Evolutionary conservation across 2,888 invertebrate genomes (phyloP), one percentile per base, ranked within the genome.

Genomic region (Luperina testacea): DNA sequence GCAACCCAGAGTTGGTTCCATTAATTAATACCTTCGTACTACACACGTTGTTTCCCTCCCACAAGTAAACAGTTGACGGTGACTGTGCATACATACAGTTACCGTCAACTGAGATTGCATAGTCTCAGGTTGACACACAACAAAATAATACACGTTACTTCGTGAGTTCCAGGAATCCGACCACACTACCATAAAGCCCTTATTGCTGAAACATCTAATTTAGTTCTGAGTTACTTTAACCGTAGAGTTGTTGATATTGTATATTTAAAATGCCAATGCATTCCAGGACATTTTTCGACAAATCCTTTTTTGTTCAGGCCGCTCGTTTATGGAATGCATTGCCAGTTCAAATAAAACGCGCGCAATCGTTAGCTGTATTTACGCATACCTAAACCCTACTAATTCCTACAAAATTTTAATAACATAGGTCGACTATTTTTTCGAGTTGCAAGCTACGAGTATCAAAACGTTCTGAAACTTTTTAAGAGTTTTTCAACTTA

Each of bases 1-100:
- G 20, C 38, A 82, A 76, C 78, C 63, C 67, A 70, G 82, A 86
- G 86, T 85, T 84, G 89, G 90, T 90, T 91, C 90, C 90, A 92
- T 93, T 93, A 94, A 94, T 93, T 92, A 93, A 92, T 92, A 92
- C 91, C 77, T 88, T 86, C 90, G 88, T 90, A 88, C 88, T 90
- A 91, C 92, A 92, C 91, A 91, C 90, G 90, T 90, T 88, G 89
- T 87, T 90, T 86, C 85, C 72, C 75, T 70, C 86, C 86, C 83
- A n/a, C 72, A 68, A 85, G 89, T 87, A 89, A 89, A 90, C 91
- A 90, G 83, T 85, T 84, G 89, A 84, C 83, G 89, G 90, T 90
- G 88, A 86, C 76, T 85, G 76, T 80, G 63, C 32, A 32, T 32
- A 32, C 32, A 32, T 32, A 32, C 32, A 32, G 32, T 32, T 1